Evolutionary conservation across 1,140 invertebrate genomes (phyloP).

Genomic region (Acromyrmex echinatior): DNA sequence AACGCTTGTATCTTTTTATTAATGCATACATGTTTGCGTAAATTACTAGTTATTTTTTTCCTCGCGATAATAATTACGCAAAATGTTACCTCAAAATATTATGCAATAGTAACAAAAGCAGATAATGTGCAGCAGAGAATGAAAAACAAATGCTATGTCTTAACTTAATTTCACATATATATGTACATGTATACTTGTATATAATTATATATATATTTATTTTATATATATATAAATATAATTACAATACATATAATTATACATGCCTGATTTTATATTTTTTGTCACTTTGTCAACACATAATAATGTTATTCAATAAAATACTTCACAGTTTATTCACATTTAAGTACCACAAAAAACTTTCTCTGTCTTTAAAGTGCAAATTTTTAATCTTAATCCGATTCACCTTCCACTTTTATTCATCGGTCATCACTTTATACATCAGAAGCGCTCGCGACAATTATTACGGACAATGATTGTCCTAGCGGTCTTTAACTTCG

Average conservation of each 20-base stretch:
- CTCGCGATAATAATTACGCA: not conserved
- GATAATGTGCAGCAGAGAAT: not conserved
- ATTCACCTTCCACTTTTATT: not conserved
- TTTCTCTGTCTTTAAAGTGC: constrained; percentile 22
- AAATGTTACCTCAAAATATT: constrained; percentile 19
- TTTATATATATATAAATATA: not conserved
- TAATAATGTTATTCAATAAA: not conserved
- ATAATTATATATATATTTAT: not conserved
- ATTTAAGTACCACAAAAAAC: not conserved
- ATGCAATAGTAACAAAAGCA: not conserved
- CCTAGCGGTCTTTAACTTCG: constrained; percentile 84
- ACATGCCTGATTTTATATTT: not conserved
- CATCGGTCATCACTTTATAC: constrained; percentile 29
- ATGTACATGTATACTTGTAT: not conserved
- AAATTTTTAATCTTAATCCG: constrained; percentile 30
- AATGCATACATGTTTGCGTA: not conserved
- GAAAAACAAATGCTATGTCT: not conserved
- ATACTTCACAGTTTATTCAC: not conserved
- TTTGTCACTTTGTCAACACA: not conserved
- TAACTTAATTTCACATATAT: not conserved
- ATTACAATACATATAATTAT: not conserved
- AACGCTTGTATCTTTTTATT: constrained; percentile 62
- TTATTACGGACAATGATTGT: constrained; percentile 83
- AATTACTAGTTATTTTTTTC: not conserved
- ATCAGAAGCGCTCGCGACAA: constrained; percentile 70